Base-by-base conservation (phyloP, 1,140 invertebrate species). In the Neuroterus valhalla region DNA sequence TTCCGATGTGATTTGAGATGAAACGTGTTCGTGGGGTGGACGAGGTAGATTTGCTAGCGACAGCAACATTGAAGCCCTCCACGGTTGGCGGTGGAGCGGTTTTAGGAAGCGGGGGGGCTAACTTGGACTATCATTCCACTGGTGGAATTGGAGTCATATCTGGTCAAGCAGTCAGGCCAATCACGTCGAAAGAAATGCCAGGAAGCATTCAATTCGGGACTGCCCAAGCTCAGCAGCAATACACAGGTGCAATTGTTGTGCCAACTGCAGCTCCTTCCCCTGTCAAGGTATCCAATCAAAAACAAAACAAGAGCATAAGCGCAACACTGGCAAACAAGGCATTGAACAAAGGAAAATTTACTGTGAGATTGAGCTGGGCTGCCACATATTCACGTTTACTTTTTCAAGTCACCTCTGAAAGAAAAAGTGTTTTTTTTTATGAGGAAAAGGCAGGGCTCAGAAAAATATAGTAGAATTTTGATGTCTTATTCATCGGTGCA, bases 1-100 rank as follows among this genome's bases (percentile, higher is more conserved):
- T 87, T 89, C 89, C 89, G 89, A 92, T 92, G 91, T 92, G 87
- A 92, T 91, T 92, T 92, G 91, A 92, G 88, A 93, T 93, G 92
- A 92, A 93, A 92, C 92, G 92, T 80, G 86, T 91, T 89, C 91
- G 92, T 71, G 89, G 90, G 88, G 91, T 92, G 88, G 92, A 93
- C 85, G 92, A 92, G 79, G 87, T 91, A 87, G 82, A 86, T 88
- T 91, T 86, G 86, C 87, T 89, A 91, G 90, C 88, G 89, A 90
- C 83, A 78, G 85, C 86, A 86, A 86, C 88, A 88, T 79, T 91
- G 75, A 89, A 88, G 83, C 85, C 89, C 77, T 86, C 84, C 55
- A 84, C 86, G 45, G 81, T 79, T 78, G 81, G 78, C 74, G 82
- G 84, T 81, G 84, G 80, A 45, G 77, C 82, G 66, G 83, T 85